Percentiles rank a stretch among this genome's conserved stretches.
These are phyloP conservation scores for Taenioides sp. DNA, from an alignment of 2,797 vertebrate genomes.

Conservation along the genomic window DNA sequence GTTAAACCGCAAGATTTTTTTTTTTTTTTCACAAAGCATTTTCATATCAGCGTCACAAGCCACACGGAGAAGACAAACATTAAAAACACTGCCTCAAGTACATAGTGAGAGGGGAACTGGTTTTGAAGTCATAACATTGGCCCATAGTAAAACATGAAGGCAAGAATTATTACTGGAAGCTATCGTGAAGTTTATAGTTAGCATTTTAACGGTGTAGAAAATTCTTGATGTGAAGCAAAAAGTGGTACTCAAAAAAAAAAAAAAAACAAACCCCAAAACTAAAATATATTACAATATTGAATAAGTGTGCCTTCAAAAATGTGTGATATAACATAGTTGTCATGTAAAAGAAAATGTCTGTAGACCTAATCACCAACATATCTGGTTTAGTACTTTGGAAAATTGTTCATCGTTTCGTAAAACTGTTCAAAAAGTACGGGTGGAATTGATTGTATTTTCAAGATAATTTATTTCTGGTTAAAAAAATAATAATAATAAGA, in stretches of 20 bases:
- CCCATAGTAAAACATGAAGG: neutral
- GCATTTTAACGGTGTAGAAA: neutral
- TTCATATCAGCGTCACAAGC: constrained; percentile 58
- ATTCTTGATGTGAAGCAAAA: neutral
- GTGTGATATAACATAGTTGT: neutral
- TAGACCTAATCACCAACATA: neutral
- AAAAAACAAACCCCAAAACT: neutral
- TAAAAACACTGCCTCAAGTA: constrained; percentile 54
- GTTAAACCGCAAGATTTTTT: constrained; percentile 38
- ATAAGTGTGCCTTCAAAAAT: neutral
- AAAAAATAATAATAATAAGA: neutral
- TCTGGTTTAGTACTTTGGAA: no score
- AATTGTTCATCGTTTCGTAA: no score
- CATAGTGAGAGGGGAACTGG: constrained; percentile 48
- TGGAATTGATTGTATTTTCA: neutral
- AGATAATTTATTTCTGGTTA: neutral
- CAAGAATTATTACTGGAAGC: neutral
- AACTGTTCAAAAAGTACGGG: neutral
- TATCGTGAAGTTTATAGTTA: neutral
- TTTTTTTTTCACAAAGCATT: constrained; percentile 50
- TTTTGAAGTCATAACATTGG: constrained; percentile 1
- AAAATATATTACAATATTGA: neutral
- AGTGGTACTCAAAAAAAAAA: neutral
- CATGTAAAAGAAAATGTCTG: neutral
- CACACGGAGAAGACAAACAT: constrained; percentile 59